Evolutionary conservation across 1,140 invertebrate genomes (phyloP), one percentile per base, ranked within the genome.

Genomic region (Pseudomyrmex gracilis): DNA sequence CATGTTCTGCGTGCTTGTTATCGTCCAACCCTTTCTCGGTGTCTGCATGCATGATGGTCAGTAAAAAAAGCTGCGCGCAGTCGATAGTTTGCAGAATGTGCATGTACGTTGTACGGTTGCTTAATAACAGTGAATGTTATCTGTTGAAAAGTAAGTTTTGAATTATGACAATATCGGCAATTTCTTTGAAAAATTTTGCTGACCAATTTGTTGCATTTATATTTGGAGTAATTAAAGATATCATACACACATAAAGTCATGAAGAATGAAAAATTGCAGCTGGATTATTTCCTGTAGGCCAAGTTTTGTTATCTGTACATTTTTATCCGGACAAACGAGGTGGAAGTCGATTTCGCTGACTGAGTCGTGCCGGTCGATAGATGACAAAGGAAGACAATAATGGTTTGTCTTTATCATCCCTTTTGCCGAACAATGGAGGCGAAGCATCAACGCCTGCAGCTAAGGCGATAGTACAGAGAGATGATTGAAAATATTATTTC

Each of bases 301-400:
- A 66, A 66, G 20, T 70, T 78, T 70, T 47, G 20, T 70, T 78
- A 78, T 78, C 64, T 78, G 20, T 68, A 68, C 20, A 84, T 57
- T 84, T 80, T 85, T 85, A 77, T 84, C 61, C n/a, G 13, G 13
- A 51, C 82, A 85, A 85, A 76, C 51, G 82, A 85, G n/a, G 55
- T 63, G 68, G 82, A 85, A 85, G 66, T 67, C 43, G 82, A 85
- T 85, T 84, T 66, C 43, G 82, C 71, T 85, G 84, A 85, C 84
- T 68, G 84, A 85, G 67, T 84, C 49, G 13, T 24, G 10, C 49
- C 58, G 34, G 67, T 74, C 22, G 58, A 77, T 74, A 53, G 5
- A 12, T 76, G 55, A 77, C 71, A 64, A 70, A 84, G 45, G n/a
- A 70, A 55, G 22, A 70, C 43, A 77, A 67, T 83, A 60, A 70